phyloP scores from a whole-genome alignment of 2,113 vertebrate species.

The Odobenus rosmarus region DNA sequence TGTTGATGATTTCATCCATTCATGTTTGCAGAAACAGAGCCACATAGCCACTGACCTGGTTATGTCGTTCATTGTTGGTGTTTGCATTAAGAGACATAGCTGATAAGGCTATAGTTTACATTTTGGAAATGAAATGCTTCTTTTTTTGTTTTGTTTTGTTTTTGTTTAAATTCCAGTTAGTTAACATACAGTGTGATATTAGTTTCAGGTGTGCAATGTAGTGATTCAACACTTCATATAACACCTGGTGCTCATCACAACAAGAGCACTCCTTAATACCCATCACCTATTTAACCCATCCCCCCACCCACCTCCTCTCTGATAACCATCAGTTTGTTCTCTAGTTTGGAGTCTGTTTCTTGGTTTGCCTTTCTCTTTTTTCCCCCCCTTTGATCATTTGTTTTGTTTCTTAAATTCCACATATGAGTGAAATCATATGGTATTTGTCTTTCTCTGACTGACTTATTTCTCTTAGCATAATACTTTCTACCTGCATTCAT shows the following conservation, averaged over 20 bases:
- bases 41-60: slow-evolving; percentile 15
- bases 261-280: not conserved
- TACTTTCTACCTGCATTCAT: not conserved
- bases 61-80: slow-evolving; percentile 50
- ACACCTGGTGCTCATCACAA: not conserved
- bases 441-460: not conserved
- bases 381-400: not conserved
- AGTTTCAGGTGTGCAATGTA: not conserved
- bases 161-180: not conserved
- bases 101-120: slow-evolving; percentile 57
- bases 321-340: not conserved
- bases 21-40: slow-evolving; percentile 37
- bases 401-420: not conserved
- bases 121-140: slow-evolving; percentile 62
- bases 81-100: slow-evolving; percentile 60
- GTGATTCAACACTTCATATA: not conserved
- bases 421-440: not conserved
- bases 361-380: not conserved
- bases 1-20: slow-evolving; percentile 25
- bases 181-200: not conserved
- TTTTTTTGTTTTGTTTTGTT: not conserved
- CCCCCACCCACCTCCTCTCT: not conserved
- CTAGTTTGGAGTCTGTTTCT: not conserved
- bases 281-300: not conserved
- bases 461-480: not conserved